These are phyloP conservation scores for Melolontha melolontha DNA, from an alignment of 2,888 invertebrate genomes.

Conservation along the genomic window DNA sequence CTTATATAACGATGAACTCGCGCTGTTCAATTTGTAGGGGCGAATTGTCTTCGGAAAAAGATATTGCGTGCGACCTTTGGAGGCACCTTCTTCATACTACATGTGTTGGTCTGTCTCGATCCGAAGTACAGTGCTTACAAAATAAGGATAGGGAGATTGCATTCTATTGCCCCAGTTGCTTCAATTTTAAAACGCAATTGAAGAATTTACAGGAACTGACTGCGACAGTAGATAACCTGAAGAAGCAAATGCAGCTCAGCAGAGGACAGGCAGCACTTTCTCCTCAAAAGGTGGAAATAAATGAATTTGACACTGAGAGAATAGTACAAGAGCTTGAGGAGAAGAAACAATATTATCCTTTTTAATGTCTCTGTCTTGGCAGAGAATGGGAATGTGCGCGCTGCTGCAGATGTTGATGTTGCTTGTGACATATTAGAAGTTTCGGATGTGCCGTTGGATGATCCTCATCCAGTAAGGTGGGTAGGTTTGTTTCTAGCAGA, in stretches of 20 bases:
- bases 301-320: too few species aligned
- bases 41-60: neutral
- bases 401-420: too few species aligned
- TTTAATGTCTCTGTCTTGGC: too few species aligned
- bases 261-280: too few species aligned
- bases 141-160: slow-evolving; percentile 8
- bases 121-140: slow-evolving; percentile 1
- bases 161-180: slow-evolving; percentile 2
- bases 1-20: neutral
- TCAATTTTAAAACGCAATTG: neutral
- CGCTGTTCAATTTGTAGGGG: neutral
- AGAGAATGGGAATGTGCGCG: too few species aligned
- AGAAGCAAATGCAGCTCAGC: neutral
- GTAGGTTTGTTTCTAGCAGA: too few species aligned
- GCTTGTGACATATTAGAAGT: too few species aligned
- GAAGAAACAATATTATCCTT: too few species aligned
- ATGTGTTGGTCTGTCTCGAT: neutral
- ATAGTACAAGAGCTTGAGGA: too few species aligned
- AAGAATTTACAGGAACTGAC: neutral
- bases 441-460: too few species aligned
- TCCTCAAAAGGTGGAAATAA: too few species aligned
- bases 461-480: too few species aligned
- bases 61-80: slow-evolving; percentile 4
- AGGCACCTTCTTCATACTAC: neutral
- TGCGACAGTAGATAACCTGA: neutral